Base-by-base conservation (phyloP, 2,888 invertebrate genomes). In the Drosophila cyrtoloma region DNA sequence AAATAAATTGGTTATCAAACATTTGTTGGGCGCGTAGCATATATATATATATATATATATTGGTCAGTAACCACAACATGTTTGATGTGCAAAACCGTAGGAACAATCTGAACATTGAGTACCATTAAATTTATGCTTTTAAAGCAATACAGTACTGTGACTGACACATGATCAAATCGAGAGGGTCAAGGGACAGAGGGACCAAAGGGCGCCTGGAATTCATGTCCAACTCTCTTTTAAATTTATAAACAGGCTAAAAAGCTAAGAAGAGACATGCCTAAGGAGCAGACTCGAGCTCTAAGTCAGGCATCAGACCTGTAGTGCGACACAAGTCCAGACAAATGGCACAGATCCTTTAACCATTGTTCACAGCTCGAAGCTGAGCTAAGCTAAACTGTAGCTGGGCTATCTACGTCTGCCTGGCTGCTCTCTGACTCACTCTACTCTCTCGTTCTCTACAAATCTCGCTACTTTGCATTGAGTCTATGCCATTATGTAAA, bases 401-500 rank as follows among this genome's bases (percentile, higher is more conserved):
- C 33, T 71, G 33, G 44, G 72, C 57, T 57, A 14, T 10, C 28
- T 9, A 39, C 39, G n/a, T 39, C 47, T 9, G 57, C 3, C n/a
- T 42, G 55, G 51, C 50, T 53, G 6, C 39, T 39, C 50, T 37
- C 42, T 28, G 19, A 42, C 42, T 33, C 32, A 37, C 35, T 33
- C 26, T 30, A 7, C 30, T 7, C 28, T 22, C 39, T 26, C 22
- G 33, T 42, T 33, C 16, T 3, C 47, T 16, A 2, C 26, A 22
- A n/a, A 6, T 30, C 35, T 35, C 5, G n/a, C 37, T 33, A 47
- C 26, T 58, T 64, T 79, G 58, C 62, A 57, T 57, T 0, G 5
- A 39, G n/a, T 64, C 57, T 62, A 67, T 66, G 82, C 66, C 66
- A 78, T 72, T 84, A 81, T 81, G 82, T 67, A 77, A 81, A 84